Conservation (phyloP, 2,797 vertebrate species). For the Rhynchonycteris naso region DNA sequence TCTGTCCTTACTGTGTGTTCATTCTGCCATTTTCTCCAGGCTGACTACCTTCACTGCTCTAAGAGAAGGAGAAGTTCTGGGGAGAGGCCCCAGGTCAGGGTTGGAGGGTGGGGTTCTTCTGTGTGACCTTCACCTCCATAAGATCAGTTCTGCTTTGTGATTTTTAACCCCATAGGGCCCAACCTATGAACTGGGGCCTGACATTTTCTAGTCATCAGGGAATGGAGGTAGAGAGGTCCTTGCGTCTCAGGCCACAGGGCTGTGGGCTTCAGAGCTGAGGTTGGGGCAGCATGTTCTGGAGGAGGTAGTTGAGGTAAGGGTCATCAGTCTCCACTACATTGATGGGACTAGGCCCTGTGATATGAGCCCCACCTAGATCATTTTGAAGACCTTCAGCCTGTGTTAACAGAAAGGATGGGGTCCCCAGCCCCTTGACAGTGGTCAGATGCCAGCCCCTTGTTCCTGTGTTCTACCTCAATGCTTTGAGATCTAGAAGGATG, state of each 20-base stretch:
- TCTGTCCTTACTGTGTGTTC: not conserved
- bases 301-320: not conserved
- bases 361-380: not conserved
- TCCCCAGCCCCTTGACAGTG: not conserved
- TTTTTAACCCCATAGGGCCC: not conserved
- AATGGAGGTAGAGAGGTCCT: not conserved
- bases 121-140: not conserved
- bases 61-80: not conserved
- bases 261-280: not conserved
- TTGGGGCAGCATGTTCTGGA: not conserved
- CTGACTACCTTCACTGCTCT: not conserved
- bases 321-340: not conserved
- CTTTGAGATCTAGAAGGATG: constrained; percentile 2
- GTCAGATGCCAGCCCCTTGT: not conserved
- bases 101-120: not conserved
- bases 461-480: not conserved
- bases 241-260: not conserved
- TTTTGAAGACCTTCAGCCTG: not conserved
- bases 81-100: not conserved
- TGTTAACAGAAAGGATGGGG: not conserved
- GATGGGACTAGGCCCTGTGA: not conserved
- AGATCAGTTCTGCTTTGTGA: not conserved
- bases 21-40: not conserved
- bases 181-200: not conserved
- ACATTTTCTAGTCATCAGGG: not conserved